Evolutionary conservation across 2,888 invertebrate genomes (phyloP).

Genomic region (Heliconius ismenius): DNA sequence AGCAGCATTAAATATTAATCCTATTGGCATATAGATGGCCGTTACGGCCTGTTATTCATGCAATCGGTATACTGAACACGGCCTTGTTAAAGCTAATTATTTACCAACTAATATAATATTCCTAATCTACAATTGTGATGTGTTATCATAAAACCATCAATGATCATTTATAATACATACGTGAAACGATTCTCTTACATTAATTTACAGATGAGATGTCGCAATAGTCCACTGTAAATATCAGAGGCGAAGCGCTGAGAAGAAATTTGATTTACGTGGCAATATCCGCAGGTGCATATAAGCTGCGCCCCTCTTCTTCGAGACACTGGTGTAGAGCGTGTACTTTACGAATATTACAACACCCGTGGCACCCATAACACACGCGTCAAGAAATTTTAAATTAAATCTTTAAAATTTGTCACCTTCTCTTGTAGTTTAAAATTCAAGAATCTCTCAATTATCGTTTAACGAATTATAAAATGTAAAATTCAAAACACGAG

Average conservation of each 20-base stretch:
- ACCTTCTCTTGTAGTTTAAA: not conserved
- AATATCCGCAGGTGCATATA: slow-evolving; percentile 75
- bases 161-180: not conserved
- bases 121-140: not conserved
- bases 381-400: slow-evolving; percentile 43
- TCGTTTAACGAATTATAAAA: slow-evolving; percentile 30
- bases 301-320: slow-evolving; percentile 52
- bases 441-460: slow-evolving; percentile 24
- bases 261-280: slow-evolving; percentile 74
- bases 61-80: slow-evolving; percentile 56
- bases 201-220: slow-evolving; percentile 27
- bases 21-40: slow-evolving; percentile 75
- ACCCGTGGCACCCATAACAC: slow-evolving; percentile 38
- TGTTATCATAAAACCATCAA: not conserved
- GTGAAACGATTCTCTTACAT: not conserved
- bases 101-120: slow-evolving; percentile 49
- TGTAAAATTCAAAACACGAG: not conserved
- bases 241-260: slow-evolving; percentile 57
- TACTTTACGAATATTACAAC: slow-evolving; percentile 44
- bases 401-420: slow-evolving; percentile 40
- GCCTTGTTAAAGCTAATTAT: slow-evolving; percentile 57
- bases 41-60: slow-evolving; percentile 70
- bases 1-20: slow-evolving; percentile 77
- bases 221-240: slow-evolving; percentile 43
- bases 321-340: slow-evolving; percentile 41